These are phyloP conservation scores for Lagodon rhomboides DNA, from an alignment of 2,797 vertebrate species.

Conservation along the genomic window DNA sequence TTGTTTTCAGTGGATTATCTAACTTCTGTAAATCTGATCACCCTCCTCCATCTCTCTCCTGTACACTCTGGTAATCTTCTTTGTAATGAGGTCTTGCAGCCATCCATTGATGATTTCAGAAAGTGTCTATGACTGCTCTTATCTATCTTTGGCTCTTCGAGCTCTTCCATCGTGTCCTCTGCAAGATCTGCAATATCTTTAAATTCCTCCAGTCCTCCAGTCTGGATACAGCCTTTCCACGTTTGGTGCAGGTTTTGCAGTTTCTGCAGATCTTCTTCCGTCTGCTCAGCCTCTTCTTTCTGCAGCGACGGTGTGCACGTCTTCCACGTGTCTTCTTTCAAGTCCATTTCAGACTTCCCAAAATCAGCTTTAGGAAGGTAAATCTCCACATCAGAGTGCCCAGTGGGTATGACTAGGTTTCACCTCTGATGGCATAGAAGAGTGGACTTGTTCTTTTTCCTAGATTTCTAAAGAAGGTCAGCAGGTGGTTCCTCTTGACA, in stretches of 20 bases:
- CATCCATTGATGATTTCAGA: not conserved
- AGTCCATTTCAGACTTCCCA: too few species aligned
- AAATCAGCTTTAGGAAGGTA: not conserved
- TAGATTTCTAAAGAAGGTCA: not conserved
- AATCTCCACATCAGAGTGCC: not conserved
- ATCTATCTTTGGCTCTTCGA: not conserved
- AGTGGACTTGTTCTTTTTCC: not conserved
- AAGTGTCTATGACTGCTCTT: not conserved
- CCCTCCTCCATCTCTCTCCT: not conserved
- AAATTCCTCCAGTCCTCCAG: too few species aligned
- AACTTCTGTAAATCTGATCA: not conserved
- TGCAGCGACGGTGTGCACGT: not conserved
- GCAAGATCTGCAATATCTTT: not conserved
- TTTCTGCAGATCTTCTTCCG: not conserved
- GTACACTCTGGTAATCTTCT: not conserved
- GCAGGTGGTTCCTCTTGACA: not conserved
- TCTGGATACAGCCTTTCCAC: not conserved
- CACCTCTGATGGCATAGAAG: not conserved
- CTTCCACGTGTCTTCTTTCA: not conserved
- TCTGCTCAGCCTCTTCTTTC: not conserved
- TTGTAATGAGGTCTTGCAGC: fast-evolving
- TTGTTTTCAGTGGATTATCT: not conserved
- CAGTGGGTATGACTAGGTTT: not conserved
- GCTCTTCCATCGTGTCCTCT: not conserved
- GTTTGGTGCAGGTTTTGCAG: not conserved